These are phyloP conservation scores for Sarcophaga carnaria DNA, from an alignment of 2,888 invertebrate genomes.

Conservation along the genomic window DNA sequence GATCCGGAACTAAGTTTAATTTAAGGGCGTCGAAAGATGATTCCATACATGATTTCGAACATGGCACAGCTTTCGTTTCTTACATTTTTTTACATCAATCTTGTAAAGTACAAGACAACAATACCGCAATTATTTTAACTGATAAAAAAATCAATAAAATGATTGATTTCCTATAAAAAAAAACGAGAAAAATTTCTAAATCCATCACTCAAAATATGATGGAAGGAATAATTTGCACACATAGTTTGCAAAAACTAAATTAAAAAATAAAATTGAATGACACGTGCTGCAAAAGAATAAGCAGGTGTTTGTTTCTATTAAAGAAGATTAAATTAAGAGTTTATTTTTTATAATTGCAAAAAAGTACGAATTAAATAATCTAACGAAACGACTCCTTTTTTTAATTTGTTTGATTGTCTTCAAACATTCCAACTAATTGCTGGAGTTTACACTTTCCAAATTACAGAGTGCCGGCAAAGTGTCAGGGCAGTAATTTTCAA, in stretches of 20 bases:
- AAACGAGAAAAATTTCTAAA: conserved; percentile 52
- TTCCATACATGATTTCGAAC: no score
- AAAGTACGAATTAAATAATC: background rate
- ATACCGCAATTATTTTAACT: background rate
- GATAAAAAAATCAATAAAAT: conserved; percentile 31
- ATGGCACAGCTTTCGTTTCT: no score
- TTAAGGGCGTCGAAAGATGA: no score
- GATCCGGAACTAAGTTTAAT: no score
- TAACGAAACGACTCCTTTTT: background rate
- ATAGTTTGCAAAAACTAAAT: conserved; percentile 42
- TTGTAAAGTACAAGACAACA: no score
- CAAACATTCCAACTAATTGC: conserved; percentile 53
- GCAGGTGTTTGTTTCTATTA: conserved; percentile 44
- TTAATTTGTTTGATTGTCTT: background rate
- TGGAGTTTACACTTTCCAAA: conserved; percentile 38
- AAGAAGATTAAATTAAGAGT: conserved; percentile 26
- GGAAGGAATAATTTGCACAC: conserved; percentile 48
- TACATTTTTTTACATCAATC: no score
- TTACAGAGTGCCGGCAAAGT: conserved; percentile 37
- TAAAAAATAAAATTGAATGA: conserved; percentile 26
- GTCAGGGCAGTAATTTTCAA: conserved; percentile 61
- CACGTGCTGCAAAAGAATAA: conserved; percentile 30
- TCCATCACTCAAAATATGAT: conserved; percentile 56
- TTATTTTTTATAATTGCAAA: no score
- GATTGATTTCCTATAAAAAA: conserved; percentile 58